Percentiles rank a stretch among this genome's conserved stretches.
Conservation (phyloP, 2,797 vertebrate genomes). For the Bradypodion pumilum region DNA sequence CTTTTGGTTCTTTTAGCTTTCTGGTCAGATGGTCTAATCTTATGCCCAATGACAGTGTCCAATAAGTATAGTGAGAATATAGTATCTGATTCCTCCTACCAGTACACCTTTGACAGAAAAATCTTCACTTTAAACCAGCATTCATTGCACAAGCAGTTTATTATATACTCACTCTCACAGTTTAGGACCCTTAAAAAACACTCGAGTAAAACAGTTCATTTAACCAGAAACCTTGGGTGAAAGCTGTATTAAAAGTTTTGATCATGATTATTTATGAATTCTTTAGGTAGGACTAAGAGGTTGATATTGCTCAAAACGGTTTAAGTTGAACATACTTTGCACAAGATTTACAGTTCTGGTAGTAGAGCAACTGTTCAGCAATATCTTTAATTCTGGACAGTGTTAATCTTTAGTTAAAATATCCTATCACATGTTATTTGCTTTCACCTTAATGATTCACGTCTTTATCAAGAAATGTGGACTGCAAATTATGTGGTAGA, state of each 20-base stretch:
- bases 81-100: too few species aligned
- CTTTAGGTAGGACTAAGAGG: neutral
- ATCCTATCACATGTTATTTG: conserved; percentile 9
- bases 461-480: conserved; percentile 13
- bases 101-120: neutral
- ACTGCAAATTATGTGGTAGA: neutral
- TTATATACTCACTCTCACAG: neutral
- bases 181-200: neutral
- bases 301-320: conserved; percentile 6
- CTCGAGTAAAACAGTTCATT: neutral
- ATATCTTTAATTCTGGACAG: neutral
- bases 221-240: neutral
- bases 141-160: neutral
- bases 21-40: neutral
- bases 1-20: neutral
- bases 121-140: neutral
- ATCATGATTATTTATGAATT: neutral
- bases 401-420: conserved; percentile 16
- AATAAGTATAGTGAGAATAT: too few species aligned
- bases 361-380: neutral
- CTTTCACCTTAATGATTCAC: conserved; percentile 2
- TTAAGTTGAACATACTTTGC: conserved; percentile 3
- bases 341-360: neutral
- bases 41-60: neutral
- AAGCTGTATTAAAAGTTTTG: conserved; percentile 1